Conservation (phyloP, 1,140 invertebrate genomes). For the Orchesella cincta region DNA sequence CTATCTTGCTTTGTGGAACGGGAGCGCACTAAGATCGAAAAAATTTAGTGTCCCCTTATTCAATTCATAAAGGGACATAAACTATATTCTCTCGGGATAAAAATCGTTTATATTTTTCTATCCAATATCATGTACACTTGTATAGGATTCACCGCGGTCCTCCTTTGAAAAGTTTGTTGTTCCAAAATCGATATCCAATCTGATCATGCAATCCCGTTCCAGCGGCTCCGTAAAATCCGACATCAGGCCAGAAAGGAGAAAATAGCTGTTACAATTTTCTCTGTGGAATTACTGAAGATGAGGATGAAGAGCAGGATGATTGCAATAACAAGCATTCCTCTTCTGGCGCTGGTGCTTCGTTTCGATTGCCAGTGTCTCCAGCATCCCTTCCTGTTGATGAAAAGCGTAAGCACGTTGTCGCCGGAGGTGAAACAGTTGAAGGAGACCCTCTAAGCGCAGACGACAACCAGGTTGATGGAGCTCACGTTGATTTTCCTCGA, state of each 20-base stretch:
- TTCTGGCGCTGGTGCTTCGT: not conserved
- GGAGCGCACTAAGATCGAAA: too few species aligned
- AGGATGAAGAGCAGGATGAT: constrained; percentile 15
- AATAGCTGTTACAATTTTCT: constrained; percentile 12
- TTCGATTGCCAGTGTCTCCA: not conserved
- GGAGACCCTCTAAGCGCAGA: constrained; percentile 6
- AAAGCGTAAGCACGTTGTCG: not conserved
- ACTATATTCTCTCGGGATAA: too few species aligned
- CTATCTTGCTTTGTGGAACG: too few species aligned
- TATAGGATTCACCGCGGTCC: not conserved
- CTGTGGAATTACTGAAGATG: constrained; percentile 9
- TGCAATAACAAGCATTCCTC: not conserved
- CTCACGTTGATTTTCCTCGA: not conserved
- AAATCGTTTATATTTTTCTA: too few species aligned
- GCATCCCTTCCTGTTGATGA: not conserved
- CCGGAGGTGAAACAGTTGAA: not conserved
- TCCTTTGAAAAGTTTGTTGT: not conserved
- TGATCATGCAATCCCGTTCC: constrained; percentile 25
- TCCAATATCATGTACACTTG: too few species aligned
- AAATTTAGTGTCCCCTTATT: too few species aligned
- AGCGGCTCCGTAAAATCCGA: constrained; percentile 17
- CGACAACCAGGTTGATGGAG: not conserved
- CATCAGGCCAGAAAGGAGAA: constrained; percentile 1
- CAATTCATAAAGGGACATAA: too few species aligned
- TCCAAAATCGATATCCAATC: constrained; percentile 24